Evolutionary conservation across 2,113 vertebrate species (phyloP).

Genomic region (Centropus unirufus): DNA sequence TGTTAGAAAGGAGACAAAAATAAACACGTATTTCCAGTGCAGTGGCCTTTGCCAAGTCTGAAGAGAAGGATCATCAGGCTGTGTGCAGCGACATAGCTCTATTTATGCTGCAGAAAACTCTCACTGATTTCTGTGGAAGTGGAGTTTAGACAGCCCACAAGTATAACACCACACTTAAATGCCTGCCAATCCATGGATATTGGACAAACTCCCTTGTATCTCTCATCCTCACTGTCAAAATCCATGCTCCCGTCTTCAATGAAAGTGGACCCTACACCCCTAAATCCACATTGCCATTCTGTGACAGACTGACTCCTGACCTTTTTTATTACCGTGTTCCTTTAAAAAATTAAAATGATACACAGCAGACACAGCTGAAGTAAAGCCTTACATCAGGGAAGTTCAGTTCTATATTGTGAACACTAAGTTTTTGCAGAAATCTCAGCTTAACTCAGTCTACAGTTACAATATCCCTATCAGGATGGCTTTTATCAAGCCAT

Average conservation of each 20-base stretch:
- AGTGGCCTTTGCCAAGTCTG: neutral
- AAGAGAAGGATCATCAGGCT: neutral
- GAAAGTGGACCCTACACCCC: neutral
- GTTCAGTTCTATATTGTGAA: conserved; percentile 25
- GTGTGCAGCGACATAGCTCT: neutral
- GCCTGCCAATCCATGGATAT: neutral
- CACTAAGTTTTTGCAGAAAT: conserved; percentile 27
- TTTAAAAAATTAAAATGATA: conserved; percentile 55
- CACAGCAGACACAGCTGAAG: conserved; percentile 16
- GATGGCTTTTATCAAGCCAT: conserved; percentile 46
- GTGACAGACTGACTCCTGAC: neutral
- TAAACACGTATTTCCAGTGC: neutral
- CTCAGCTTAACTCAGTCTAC: neutral
- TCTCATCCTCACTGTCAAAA: neutral
- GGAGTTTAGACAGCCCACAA: neutral
- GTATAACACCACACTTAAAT: neutral
- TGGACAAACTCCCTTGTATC: neutral
- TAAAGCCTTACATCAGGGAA: conserved; percentile 1
- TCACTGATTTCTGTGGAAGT: neutral
- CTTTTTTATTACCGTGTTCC: conserved; percentile 30
- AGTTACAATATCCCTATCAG: neutral
- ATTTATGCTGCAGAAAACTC: neutral
- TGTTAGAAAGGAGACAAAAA: neutral
- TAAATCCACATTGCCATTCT: neutral
- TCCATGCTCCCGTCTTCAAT: neutral